Percentiles rank a stretch among this genome's conserved stretches.
These are phyloP conservation scores for Megatriorchis doriae DNA, from an alignment of 2,113 vertebrate genomes.

Conservation along the genomic window DNA sequence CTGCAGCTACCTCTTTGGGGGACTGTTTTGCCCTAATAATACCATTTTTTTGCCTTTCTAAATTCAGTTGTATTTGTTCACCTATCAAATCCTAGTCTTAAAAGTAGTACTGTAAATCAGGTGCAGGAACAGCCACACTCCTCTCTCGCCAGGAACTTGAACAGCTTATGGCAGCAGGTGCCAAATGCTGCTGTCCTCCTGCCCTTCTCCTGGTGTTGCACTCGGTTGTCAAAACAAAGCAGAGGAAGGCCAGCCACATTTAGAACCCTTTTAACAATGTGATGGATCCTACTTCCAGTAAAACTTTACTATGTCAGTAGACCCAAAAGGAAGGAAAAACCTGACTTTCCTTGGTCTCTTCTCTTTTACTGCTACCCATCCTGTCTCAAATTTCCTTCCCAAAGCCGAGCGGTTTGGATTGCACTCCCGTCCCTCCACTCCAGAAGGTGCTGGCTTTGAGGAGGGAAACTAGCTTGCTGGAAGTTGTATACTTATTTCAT, in stretches of 20 bases:
- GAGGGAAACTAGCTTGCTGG: not conserved
- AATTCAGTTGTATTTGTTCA: not conserved
- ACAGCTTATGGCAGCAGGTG: not conserved
- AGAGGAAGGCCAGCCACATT: not conserved
- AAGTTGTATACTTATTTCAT: not conserved
- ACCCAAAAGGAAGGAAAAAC: not conserved
- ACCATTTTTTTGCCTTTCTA: not conserved
- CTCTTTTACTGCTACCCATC: not conserved
- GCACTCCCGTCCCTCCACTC: not conserved
- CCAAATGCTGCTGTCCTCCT: not conserved
- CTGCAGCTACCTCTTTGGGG: not conserved
- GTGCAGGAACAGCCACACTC: not conserved
- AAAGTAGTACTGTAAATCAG: not conserved
- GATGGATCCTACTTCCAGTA: not conserved
- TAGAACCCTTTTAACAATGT: not conserved
- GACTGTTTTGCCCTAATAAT: not conserved
- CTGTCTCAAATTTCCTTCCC: not conserved
- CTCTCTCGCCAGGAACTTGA: not conserved
- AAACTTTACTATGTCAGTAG: not conserved
- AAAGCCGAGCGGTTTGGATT: not conserved
- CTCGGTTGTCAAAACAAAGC: not conserved
- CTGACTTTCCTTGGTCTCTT: not conserved
- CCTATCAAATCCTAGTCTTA: not conserved
- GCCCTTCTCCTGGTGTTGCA: not conserved
- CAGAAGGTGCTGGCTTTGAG: not conserved